A percentile compares a stretch with the other conserved stretches of the same genome.
phyloP scores from a whole-genome alignment of 2,113 vertebrate species.

The Prochilodus magdalenae region DNA sequence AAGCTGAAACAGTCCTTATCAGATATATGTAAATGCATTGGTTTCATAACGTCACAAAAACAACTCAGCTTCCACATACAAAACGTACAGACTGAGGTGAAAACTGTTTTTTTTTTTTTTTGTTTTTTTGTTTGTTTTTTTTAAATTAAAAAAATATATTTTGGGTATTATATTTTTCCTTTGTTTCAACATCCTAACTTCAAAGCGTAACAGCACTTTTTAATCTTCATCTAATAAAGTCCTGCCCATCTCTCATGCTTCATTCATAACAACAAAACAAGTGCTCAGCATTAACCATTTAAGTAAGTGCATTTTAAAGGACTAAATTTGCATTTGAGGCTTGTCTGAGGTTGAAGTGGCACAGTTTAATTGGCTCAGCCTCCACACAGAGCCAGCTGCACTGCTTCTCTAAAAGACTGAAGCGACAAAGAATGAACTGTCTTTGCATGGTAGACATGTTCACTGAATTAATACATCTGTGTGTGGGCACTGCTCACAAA shows the following conservation, averaged over 20 bases:
- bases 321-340: not conserved
- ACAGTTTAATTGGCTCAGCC: not conserved
- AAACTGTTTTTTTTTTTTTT: too few species aligned
- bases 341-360: not conserved
- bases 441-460: not conserved
- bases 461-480: constrained; percentile 10
- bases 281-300: constrained; percentile 12
- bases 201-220: not conserved
- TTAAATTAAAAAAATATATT: too few species aligned
- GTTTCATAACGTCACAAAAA: too few species aligned
- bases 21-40: too few species aligned
- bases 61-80: too few species aligned
- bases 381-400: not conserved
- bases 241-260: not conserved
- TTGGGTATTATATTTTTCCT: too few species aligned
- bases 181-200: not conserved
- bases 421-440: constrained; percentile 22
- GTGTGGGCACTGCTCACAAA: constrained; percentile 26
- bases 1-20: too few species aligned
- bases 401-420: constrained; percentile 13
- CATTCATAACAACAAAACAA: not conserved
- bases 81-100: too few species aligned
- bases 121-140: too few species aligned
- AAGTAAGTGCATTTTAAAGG: constrained; percentile 9
- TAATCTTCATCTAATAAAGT: not conserved